Conservation (phyloP, 1,140 invertebrate species). For the Leptinotarsa lineolata region DNA sequence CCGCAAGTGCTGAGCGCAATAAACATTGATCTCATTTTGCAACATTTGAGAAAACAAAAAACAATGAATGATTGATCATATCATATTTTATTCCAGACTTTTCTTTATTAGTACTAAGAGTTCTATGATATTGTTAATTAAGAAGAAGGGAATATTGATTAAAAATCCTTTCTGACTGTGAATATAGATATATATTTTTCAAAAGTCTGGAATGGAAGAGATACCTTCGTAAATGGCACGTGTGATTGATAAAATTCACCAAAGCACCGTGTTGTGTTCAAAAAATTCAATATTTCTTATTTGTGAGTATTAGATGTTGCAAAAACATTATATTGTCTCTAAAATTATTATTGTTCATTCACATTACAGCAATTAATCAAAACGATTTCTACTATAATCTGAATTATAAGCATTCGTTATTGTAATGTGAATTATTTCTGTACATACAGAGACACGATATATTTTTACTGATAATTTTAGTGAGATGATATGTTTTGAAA, state of each 20-base stretch:
- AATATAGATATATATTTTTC: conserved; percentile 27
- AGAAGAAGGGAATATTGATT: conserved; percentile 41
- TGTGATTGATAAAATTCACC: conserved; percentile 38
- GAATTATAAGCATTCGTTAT: not conserved
- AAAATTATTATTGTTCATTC: conserved; percentile 37
- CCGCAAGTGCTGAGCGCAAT: conserved; percentile 66
- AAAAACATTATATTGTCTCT: conserved; percentile 35
- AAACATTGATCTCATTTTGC: conserved; percentile 44
- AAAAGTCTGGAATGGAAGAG: conserved; percentile 24
- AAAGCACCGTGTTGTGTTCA: conserved; percentile 48
- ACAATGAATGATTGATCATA: not conserved
- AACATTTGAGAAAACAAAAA: conserved; percentile 24
- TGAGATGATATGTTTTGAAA: conserved; percentile 33
- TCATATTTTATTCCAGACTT: conserved; percentile 24
- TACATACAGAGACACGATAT: conserved; percentile 39
- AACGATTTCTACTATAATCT: not conserved
- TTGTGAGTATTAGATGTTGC: conserved; percentile 29
- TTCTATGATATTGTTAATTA: conserved; percentile 20
- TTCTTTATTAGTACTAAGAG: conserved; percentile 13
- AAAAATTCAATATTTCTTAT: conserved; percentile 19
- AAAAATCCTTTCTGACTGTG: conserved; percentile 40
- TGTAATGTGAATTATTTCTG: conserved; percentile 32
- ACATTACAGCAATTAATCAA: conserved; percentile 16
- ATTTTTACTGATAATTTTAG: conserved; percentile 39
- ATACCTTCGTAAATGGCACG: conserved; percentile 28